Evolutionary conservation across 1,140 invertebrate genomes (phyloP).

Genomic region (Contarinia nasturtii): DNA sequence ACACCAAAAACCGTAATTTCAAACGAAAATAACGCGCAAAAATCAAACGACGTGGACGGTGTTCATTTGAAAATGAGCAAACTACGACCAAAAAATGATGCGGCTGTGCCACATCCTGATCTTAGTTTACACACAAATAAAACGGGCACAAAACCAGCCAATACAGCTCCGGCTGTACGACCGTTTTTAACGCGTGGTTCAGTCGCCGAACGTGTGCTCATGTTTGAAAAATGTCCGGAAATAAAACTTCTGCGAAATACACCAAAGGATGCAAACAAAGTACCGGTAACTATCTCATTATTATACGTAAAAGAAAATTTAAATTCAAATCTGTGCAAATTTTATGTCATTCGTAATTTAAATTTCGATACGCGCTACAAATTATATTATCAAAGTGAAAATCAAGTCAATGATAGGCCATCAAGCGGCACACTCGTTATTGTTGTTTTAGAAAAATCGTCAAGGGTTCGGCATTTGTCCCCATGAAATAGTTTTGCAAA

Average conservation of each 20-base stretch:
- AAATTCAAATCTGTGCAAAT: background rate
- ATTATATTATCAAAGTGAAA: no score
- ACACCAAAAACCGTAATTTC: background rate
- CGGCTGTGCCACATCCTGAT: conserved; percentile 4
- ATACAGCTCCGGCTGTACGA: conserved; percentile 33
- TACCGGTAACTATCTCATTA: conserved; percentile 49
- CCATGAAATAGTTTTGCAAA: background rate
- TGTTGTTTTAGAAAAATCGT: no score
- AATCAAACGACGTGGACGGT: background rate
- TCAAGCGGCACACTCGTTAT: no score
- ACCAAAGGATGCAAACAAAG: conserved; percentile 29
- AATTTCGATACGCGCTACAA: no score
- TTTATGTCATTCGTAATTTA: no score
- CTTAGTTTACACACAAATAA: conserved; percentile 3
- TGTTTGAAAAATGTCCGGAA: conserved; percentile 80
- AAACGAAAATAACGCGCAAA: background rate
- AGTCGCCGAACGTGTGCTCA: conserved; percentile 75
- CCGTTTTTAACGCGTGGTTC: conserved; percentile 76
- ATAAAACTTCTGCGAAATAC: conserved; percentile 12
- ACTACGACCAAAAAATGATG: conserved; percentile 1
- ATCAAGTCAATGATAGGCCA: no score
- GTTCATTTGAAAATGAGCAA: background rate
- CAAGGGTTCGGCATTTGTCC: no score
- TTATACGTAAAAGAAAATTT: background rate
- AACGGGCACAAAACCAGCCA: conserved; percentile 9